Percentiles rank a stretch among this genome's conserved stretches.
phyloP scores from a whole-genome alignment of 2,797 vertebrate species.

The Artibeus jamaicensis region DNA sequence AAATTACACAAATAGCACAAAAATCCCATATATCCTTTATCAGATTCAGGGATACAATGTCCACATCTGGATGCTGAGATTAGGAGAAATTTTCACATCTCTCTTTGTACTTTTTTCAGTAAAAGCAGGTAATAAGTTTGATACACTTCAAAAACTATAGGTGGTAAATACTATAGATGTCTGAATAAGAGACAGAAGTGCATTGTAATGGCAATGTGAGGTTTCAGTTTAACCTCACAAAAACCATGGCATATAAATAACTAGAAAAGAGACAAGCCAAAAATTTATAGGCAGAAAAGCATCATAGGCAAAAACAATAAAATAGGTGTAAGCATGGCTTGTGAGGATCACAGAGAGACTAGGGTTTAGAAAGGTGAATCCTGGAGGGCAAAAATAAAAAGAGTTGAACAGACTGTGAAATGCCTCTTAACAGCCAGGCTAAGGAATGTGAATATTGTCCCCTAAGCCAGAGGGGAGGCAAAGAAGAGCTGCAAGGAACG shows the following conservation, averaged over 20 bases:
- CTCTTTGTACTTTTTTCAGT: not conserved
- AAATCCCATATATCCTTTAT: not conserved
- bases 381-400: not conserved
- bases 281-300: conserved; percentile 17
- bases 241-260: not conserved
- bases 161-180: not conserved
- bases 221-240: conserved; percentile 9
- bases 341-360: not conserved
- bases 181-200: not conserved
- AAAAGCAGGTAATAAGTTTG: conserved; percentile 35
- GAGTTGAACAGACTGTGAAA: not conserved
- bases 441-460: not conserved
- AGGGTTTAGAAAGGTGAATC: not conserved
- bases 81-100: not conserved
- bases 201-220: not conserved
- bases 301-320: not conserved
- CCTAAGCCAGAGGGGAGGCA: not conserved
- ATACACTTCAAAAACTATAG: conserved; percentile 26
- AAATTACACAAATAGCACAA: not conserved
- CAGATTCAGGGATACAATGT: not conserved
- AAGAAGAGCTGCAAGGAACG: not conserved
- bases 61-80: not conserved
- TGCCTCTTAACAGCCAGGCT: not conserved
- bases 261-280: not conserved
- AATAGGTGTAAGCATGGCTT: not conserved